Base-by-base conservation (phyloP, 2,888 invertebrate genomes). In the Lasioglossum oenotherae region DNA sequence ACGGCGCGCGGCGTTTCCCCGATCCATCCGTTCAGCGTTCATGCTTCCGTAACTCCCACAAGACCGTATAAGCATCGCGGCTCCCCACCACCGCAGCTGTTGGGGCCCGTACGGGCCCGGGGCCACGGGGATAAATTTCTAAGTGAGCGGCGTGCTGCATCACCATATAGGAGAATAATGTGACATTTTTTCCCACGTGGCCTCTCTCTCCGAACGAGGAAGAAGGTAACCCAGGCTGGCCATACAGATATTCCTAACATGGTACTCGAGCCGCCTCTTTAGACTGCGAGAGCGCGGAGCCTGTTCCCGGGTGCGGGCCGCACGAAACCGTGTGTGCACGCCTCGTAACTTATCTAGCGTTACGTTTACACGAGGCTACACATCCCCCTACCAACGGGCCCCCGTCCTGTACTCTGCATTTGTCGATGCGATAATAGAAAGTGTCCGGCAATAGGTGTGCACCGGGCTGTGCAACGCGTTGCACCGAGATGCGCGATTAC, bases 81-180 rank as follows among this genome's bases (percentile, higher is more conserved):
- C 69, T 60, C 71, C 78, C 49, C 78, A 69, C 72, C 69, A 41
- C 6, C 16, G 27, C 35, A 46, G 44, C 41, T 73, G 86, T 64
- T 69, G 73, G 49, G 71, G 60, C 60, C 80, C 44, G 80, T 78
- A 80, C 87, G 84, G 44, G 77, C 78, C 82, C 84, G 67, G 81
- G 82, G 79, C 86, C 78, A 78, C 79, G 89, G 87, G 92, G 92
- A 92, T 92, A 89, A 93, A 93, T 93, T 93, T 92, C 92, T 89
- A 93, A 92, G 92, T 92, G 91, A 93, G 90, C 92, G 91, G 93
- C 90, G 88, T 90, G 89, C 92, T 88, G 92, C 91, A 94, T 94
- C 93, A 93, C 94, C 94, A 94, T 94, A 94, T 94, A 93, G 91
- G 94, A 94, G 93, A 94, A 94, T 94, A 94, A 94, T 94, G 93